Conservation (phyloP, 2,113 vertebrate genomes). For the Sinocyclocheilus maitianheensis region DNA sequence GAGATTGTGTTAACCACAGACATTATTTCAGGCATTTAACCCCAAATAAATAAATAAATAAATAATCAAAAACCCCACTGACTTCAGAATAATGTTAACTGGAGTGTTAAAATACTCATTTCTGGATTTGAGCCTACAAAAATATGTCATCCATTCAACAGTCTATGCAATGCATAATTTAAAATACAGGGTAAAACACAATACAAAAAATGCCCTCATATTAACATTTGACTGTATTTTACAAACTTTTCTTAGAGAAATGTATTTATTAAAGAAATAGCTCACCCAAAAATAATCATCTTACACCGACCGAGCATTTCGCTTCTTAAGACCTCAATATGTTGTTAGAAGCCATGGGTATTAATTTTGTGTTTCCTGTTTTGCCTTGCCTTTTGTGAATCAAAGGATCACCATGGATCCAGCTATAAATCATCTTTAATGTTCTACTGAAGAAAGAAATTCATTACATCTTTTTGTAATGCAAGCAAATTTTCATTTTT, state of each 20-base stretch:
- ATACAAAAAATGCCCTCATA: neutral
- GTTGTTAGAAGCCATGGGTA: too few relatives aligned
- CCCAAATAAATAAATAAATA: too few relatives aligned
- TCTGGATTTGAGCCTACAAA: neutral
- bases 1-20: neutral
- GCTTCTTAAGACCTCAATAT: neutral
- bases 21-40: neutral
- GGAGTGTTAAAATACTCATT: neutral
- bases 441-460: neutral
- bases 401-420: neutral
- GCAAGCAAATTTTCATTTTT: neutral
- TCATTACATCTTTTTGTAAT: too few relatives aligned
- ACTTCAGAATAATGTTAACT: neutral
- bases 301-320: neutral
- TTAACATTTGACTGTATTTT: neutral
- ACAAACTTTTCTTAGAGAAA: neutral
- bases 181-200: neutral
- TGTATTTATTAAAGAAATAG: too few relatives aligned
- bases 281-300: neutral
- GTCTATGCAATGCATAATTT: neutral
- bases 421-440: neutral
- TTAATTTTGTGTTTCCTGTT: neutral
- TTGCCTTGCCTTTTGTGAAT: neutral
- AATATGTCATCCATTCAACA: neutral
- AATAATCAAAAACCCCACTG: neutral